Conservation (phyloP, 53 echinoderm and acorn worm genomes). For the Mesocentrotus franciscanus region DNA sequence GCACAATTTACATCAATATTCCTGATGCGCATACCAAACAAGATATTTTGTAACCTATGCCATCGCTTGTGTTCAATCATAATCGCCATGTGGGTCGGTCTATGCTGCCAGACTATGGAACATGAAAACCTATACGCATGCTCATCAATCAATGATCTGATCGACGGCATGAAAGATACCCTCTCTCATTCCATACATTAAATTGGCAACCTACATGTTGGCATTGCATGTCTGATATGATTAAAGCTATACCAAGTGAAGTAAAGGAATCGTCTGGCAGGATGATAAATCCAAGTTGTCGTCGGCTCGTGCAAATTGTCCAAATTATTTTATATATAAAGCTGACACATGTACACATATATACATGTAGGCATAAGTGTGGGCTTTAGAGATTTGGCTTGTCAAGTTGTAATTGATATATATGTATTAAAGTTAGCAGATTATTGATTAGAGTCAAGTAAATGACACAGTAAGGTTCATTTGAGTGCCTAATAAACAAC, state of each 20-base stretch:
- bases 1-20: conserved; percentile 37
- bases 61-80: conserved; percentile 21
- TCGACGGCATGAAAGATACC: background rate
- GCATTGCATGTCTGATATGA: too few relatives aligned
- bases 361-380: background rate
- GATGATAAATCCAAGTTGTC: background rate
- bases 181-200: background rate
- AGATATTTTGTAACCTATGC: conserved; percentile 12
- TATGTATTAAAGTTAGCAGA: background rate
- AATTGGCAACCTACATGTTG: background rate
- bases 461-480: background rate
- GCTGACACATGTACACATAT: background rate
- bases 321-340: background rate
- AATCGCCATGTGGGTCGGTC: conserved; percentile 28
- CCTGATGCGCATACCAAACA: conserved; percentile 50
- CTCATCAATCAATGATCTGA: conserved; percentile 40
- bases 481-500: conserved; percentile 12
- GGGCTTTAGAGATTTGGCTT: background rate
- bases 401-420: too few relatives aligned
- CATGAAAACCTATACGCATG: conserved; percentile 8
- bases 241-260: background rate
- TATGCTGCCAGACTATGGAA: conserved; percentile 5
- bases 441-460: background rate
- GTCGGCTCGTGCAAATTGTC: background rate
- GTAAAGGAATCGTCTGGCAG: background rate